A percentile compares a stretch with the other conserved stretches of the same genome.
phyloP scores from a whole-genome alignment of 2,113 vertebrate genomes.

The Saguinus imperator region DNA sequence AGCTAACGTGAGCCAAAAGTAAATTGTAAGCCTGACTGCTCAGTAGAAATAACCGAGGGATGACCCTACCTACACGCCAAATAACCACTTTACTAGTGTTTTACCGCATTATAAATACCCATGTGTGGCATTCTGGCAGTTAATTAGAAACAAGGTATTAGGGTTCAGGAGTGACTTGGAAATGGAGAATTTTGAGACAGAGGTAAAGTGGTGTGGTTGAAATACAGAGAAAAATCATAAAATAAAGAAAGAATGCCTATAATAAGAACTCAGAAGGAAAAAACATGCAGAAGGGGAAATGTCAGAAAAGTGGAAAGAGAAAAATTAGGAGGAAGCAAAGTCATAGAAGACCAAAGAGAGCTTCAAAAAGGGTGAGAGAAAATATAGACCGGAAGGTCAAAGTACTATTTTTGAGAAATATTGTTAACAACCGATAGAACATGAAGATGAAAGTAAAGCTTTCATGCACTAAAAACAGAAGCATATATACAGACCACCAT shows the following conservation, averaged over 20 bases:
- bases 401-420: neutral
- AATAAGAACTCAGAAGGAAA: neutral
- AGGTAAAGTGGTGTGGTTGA: neutral
- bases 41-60: neutral
- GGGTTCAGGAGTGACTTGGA: neutral
- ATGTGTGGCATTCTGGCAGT: neutral
- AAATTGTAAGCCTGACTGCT: neutral
- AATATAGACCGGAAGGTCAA: neutral
- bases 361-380: neutral
- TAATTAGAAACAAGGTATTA: neutral
- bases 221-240: neutral
- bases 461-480: neutral
- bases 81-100: neutral
- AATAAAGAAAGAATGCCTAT: neutral
- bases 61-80: neutral
- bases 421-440: neutral
- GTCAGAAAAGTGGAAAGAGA: neutral
- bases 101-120: neutral
- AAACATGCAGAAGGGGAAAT: neutral
- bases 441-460: neutral
- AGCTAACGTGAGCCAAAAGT: neutral
- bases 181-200: neutral
- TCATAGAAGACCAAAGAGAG: too few relatives aligned
- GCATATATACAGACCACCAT: neutral
- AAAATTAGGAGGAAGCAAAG: neutral